Conservation (phyloP, 2,888 invertebrate species). For the Globia sparganii region DNA sequence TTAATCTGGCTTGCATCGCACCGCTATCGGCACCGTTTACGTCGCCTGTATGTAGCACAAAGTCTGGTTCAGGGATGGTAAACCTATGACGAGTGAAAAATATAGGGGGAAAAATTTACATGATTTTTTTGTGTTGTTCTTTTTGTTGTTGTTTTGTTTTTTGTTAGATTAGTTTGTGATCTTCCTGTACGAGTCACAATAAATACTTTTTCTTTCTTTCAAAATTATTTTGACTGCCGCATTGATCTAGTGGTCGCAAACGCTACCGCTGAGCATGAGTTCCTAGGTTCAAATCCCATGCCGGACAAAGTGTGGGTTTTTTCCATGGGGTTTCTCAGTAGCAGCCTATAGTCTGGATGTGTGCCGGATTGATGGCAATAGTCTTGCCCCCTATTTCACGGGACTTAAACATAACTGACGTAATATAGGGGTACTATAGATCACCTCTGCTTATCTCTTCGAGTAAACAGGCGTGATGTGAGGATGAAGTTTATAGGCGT, state of each 20-base stretch:
- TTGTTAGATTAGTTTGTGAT: too few species aligned
- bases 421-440: neutral
- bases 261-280: neutral
- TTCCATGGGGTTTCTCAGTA: neutral
- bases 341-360: neutral
- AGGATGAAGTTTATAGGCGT: neutral
- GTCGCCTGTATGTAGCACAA: neutral
- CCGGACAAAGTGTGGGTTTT: neutral
- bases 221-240: neutral
- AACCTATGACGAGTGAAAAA: neutral
- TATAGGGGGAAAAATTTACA: neutral
- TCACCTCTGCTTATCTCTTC: neutral
- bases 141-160: too few species aligned
- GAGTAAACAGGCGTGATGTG: neutral
- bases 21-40: conserved; percentile 2
- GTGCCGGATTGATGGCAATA: neutral
- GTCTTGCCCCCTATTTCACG: neutral
- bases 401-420: neutral
- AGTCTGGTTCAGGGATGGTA: neutral
- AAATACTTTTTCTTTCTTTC: too few species aligned
- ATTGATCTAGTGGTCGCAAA: neutral
- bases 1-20: conserved; percentile 41
- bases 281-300: neutral
- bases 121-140: too few species aligned
- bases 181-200: too few species aligned